Conservation (phyloP, 2,888 invertebrate species). For the Pseudanteris insignis region DNA sequence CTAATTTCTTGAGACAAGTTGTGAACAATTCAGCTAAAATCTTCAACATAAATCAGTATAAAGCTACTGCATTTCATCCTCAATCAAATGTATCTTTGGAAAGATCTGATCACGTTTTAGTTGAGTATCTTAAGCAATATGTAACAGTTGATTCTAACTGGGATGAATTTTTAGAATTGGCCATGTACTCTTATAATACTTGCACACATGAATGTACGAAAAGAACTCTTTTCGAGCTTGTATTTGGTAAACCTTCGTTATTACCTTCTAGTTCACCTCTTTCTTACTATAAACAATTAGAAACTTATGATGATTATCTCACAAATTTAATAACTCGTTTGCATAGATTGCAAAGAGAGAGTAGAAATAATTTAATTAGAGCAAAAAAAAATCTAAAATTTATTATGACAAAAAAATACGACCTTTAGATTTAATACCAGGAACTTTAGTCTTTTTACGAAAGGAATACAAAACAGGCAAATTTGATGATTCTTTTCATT, state of each 20-base stretch:
- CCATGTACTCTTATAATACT: not conserved
- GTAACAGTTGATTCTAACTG: too few species aligned
- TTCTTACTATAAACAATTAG: not conserved
- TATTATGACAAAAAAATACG: not conserved
- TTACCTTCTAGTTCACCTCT: not conserved
- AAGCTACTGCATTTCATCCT: constrained; percentile 1
- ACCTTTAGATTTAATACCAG: not conserved
- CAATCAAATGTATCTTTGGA: constrained; percentile 1
- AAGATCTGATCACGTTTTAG: not conserved
- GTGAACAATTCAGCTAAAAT: not conserved
- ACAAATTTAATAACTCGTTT: not conserved
- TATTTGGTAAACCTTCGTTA: not conserved
- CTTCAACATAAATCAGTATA: not conserved
- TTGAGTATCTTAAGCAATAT: too few species aligned
- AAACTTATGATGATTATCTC: not conserved
- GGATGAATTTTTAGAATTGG: not conserved
- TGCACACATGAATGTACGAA: not conserved
- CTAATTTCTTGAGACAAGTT: not conserved
- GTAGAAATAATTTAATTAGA: not conserved
- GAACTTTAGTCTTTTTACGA: not conserved
- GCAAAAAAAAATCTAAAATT: not conserved
- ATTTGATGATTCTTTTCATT: not conserved
- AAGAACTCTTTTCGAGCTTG: not conserved
- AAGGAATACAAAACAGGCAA: not conserved
- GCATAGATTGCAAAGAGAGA: not conserved